phyloP scores from a whole-genome alignment of 2,888 invertebrate species.

The Ormyrus labotus region DNA sequence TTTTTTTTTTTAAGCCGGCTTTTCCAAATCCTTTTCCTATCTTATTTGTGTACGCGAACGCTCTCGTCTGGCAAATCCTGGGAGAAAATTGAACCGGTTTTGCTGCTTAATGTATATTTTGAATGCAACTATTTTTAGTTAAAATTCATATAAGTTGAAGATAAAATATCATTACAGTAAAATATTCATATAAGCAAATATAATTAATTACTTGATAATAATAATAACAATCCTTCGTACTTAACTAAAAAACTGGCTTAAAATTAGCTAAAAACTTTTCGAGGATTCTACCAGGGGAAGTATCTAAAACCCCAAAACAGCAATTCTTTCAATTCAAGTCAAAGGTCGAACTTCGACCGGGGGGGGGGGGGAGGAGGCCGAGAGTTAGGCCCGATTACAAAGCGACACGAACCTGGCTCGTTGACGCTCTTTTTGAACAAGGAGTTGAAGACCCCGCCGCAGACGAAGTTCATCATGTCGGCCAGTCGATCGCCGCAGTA shows the following conservation, averaged over 20 bases:
- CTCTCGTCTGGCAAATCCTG: no score
- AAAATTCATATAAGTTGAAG: no score
- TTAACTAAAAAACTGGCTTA: no score
- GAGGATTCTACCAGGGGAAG: not conserved
- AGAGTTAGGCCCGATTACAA: not conserved
- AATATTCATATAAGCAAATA: no score
- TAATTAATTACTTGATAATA: no score
- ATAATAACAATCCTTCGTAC: no score
- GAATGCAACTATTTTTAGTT: no score
- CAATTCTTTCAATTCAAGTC: not conserved
- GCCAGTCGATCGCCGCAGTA: constrained; percentile 74
- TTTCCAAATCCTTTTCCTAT: constrained; percentile 65
- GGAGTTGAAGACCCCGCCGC: constrained; percentile 72
- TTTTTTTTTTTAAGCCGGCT: no score
- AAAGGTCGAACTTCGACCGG: not conserved
- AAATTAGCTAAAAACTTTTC: not conserved
- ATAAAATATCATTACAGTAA: no score
- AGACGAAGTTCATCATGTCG: constrained; percentile 70
- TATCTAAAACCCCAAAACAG: not conserved
- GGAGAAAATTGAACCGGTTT: no score
- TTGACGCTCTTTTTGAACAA: constrained; percentile 70
- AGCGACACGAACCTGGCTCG: constrained; percentile 64
- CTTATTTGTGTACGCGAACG: constrained; percentile 54
- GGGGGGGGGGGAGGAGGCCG: not conserved
- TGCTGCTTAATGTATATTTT: no score